These are phyloP conservation scores for Heterohyrax brucei DNA, from an alignment of 2,797 vertebrate species.

Conservation along the genomic window DNA sequence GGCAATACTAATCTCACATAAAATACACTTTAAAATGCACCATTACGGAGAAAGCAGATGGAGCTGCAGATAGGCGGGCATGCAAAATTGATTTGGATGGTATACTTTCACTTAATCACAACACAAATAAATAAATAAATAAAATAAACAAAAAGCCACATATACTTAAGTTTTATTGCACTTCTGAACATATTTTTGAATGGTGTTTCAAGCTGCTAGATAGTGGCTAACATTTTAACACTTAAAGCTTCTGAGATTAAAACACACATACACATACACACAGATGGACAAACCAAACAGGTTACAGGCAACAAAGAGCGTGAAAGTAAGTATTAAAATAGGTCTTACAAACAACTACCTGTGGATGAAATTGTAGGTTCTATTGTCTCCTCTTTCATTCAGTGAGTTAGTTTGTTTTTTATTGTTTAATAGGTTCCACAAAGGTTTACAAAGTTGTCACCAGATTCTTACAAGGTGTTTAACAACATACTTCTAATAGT, in stretches of 20 bases:
- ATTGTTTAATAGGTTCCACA: slow-evolving; percentile 26
- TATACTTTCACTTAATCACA: no score
- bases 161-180: neutral
- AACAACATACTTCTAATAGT: slow-evolving; percentile 26
- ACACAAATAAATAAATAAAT: no score
- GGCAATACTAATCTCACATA: no score
- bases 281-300: neutral
- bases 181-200: neutral
- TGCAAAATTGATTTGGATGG: no score
- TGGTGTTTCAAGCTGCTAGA: neutral
- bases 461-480: neutral
- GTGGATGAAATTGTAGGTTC: neutral
- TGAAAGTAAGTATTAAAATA: neutral
- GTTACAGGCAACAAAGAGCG: neutral
- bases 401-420: neutral
- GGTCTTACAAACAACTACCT: slow-evolving; percentile 12
- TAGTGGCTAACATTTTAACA: slow-evolving; percentile 5
- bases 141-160: no score
- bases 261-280: neutral
- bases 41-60: no score
- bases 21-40: no score
- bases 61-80: no score
- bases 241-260: neutral
- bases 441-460: neutral
- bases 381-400: neutral